phyloP scores from a whole-genome alignment of 2,113 vertebrate genomes.

The Callipepla californica region DNA sequence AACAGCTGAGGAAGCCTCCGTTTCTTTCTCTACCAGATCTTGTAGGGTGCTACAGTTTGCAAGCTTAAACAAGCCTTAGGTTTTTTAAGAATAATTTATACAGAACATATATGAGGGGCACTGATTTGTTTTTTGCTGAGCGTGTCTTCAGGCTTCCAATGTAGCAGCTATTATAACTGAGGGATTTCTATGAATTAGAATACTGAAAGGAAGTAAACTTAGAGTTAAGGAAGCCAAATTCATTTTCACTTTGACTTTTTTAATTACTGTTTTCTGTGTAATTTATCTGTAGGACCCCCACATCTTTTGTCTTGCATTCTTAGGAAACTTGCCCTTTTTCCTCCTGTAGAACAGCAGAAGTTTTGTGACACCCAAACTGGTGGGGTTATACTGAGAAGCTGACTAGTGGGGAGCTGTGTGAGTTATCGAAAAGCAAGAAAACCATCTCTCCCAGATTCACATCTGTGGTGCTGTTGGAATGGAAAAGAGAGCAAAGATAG shows the following conservation, averaged over 20 bases:
- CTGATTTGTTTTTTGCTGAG: not conserved
- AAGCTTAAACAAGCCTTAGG: not conserved
- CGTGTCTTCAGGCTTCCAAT: not conserved
- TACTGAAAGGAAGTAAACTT: not conserved
- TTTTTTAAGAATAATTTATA: not conserved
- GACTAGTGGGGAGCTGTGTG: not conserved
- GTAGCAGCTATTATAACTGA: not conserved
- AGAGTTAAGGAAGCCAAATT: not conserved
- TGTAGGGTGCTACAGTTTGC: not conserved
- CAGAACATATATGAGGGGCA: not conserved
- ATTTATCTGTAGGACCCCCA: not conserved
- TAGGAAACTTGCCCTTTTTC: not conserved
- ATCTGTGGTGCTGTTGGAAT: too few relatives aligned
- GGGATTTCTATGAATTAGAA: not conserved
- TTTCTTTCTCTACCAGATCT: not conserved
- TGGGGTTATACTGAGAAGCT: conserved; percentile 13
- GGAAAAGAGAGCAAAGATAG: too few relatives aligned
- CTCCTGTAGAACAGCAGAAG: not conserved
- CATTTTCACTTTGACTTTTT: not conserved
- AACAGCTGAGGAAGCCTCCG: not conserved
- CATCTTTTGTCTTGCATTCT: not conserved
- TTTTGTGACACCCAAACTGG: not conserved
- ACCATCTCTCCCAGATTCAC: not conserved
- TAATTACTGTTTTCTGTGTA: not conserved
- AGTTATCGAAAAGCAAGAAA: conserved; percentile 12